A percentile compares a stretch with the other conserved stretches of the same genome.
Evolutionary conservation across 2,888 invertebrate species (phyloP).

Genomic region (Augochlorella aurata): DNA sequence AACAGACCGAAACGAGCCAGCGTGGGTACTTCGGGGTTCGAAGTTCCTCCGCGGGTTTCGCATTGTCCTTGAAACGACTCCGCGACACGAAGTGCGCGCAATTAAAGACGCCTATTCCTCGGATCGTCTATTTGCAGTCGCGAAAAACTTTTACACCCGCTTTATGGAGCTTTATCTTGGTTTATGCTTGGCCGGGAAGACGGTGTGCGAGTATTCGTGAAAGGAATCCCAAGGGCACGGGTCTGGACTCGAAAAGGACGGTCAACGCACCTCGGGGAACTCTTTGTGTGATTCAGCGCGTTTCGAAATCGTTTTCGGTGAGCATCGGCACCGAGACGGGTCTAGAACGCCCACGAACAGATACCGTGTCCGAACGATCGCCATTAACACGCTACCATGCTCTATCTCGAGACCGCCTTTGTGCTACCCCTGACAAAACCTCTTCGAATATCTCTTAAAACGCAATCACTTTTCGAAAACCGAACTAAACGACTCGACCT

Average conservation of each 20-base stretch:
- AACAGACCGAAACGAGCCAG: not conserved
- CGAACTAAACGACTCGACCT: too few relatives aligned
- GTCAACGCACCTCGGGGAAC: conserved; percentile 63
- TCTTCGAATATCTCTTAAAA: too few relatives aligned
- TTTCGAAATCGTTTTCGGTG: conserved; percentile 64
- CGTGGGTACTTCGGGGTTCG: not conserved
- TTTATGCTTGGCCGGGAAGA: conserved; percentile 46
- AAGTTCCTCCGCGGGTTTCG: not conserved
- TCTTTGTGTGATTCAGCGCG: conserved; percentile 63
- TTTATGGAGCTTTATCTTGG: conserved; percentile 63
- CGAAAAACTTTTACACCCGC: conserved; percentile 35
- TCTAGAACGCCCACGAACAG: conserved; percentile 43
- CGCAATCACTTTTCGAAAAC: too few relatives aligned
- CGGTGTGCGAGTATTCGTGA: conserved; percentile 50
- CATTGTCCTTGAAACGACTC: conserved; percentile 30
- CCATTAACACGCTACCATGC: conserved; percentile 6
- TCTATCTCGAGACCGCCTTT: not conserved
- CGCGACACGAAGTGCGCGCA: conserved; percentile 8
- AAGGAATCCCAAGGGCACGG: conserved; percentile 67
- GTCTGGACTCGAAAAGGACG: conserved; percentile 66
- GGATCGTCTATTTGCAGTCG: conserved; percentile 21
- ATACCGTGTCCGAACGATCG: not conserved
- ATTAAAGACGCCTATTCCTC: conserved; percentile 51
- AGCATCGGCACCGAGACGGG: conserved; percentile 24
- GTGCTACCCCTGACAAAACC: not conserved